These are phyloP conservation scores for Carpatolechia fugitivella DNA, from an alignment of 2,888 invertebrate genomes.

Conservation along the genomic window DNA sequence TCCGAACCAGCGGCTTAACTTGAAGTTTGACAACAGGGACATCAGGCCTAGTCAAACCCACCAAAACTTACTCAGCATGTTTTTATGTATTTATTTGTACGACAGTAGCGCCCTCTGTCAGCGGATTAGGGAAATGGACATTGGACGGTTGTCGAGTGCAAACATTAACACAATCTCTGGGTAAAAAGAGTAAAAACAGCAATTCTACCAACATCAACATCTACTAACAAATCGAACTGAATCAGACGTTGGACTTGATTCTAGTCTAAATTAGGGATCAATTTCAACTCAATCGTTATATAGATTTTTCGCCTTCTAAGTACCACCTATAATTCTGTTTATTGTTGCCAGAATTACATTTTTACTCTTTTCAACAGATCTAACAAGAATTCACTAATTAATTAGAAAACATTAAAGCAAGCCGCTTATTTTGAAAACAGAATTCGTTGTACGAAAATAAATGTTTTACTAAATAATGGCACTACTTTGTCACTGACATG, in stretches of 20 bases:
- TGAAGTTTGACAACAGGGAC: too few relatives aligned
- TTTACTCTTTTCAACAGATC: not conserved
- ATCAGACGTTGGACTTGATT: too few relatives aligned
- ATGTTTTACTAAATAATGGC: constrained; percentile 32
- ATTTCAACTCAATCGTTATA: too few relatives aligned
- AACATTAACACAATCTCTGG: constrained; percentile 24
- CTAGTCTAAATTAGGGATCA: too few relatives aligned
- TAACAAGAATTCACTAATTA: constrained; percentile 1
- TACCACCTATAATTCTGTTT: too few relatives aligned
- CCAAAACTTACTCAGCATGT: too few relatives aligned
- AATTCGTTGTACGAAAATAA: constrained; percentile 21
- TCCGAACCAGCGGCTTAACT: too few relatives aligned
- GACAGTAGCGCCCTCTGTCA: not conserved
- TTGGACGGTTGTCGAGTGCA: constrained; percentile 64
- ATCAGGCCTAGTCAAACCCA: too few relatives aligned
- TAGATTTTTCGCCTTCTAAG: not conserved
- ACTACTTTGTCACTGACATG: constrained; percentile 33
- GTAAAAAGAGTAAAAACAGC: constrained; percentile 8
- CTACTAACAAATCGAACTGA: too few relatives aligned
- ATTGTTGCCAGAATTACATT: not conserved
- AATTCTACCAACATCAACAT: too few relatives aligned
- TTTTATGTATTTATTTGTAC: not conserved
- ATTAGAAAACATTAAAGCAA: constrained; percentile 1
- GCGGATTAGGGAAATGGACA: constrained; percentile 42
- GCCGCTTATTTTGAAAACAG: not conserved